A percentile compares a stretch with the other conserved stretches of the same genome.
These are phyloP conservation scores for Microvelia longipes DNA, from an alignment of 1,140 invertebrate species.

Conservation along the genomic window DNA sequence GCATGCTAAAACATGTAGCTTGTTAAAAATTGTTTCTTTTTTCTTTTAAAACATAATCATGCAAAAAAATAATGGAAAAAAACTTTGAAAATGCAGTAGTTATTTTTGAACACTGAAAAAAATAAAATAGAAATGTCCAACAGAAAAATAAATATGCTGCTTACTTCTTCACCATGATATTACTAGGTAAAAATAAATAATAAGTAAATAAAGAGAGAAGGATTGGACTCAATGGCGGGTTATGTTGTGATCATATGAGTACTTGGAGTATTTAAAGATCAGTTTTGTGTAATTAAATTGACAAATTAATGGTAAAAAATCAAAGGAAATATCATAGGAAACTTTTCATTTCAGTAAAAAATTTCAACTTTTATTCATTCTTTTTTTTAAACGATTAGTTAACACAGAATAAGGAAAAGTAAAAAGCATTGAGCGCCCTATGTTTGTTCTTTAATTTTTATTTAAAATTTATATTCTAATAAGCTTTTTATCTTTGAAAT, in stretches of 20 bases:
- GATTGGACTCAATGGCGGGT: no score
- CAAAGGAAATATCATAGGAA: background rate
- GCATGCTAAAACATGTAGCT: background rate
- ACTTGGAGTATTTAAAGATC: no score
- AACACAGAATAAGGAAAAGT: no score
- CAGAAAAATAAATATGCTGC: background rate
- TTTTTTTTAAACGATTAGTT: no score
- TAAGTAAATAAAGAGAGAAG: background rate
- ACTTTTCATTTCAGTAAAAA: background rate
- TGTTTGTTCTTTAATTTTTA: background rate
- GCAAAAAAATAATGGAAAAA: background rate
- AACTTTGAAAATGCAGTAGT: background rate
- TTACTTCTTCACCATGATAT: background rate
- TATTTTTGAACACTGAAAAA: background rate
- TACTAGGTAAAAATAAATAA: background rate
- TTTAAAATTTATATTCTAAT: background rate
- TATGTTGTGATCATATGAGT: no score
- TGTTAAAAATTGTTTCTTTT: background rate
- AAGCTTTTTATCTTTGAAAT: background rate
- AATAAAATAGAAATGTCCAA: background rate
- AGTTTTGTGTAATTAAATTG: background rate
- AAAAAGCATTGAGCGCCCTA: no score
- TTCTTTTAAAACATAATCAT: background rate
- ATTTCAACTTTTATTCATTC: background rate
- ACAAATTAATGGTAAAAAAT: background rate